phyloP scores from a whole-genome alignment of 2,797 vertebrate genomes.

The Enteromius treurensis region DNA sequence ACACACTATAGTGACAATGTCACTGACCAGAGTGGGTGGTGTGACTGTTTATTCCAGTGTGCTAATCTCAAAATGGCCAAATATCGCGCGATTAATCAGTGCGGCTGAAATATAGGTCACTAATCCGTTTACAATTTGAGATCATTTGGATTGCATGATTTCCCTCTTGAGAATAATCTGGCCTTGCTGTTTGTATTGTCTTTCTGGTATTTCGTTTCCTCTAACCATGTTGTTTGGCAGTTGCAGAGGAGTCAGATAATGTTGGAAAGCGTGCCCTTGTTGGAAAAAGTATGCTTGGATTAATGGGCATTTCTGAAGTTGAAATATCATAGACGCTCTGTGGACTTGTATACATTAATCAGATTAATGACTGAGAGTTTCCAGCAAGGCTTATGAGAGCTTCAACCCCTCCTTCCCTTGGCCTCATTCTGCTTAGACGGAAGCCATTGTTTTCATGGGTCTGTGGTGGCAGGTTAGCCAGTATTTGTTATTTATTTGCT shows the following conservation, averaged over 20 bases:
- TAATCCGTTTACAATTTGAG: slow-evolving; percentile 2
- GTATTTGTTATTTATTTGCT: slow-evolving; percentile 11
- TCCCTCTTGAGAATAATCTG: not conserved
- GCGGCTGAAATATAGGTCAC: not conserved
- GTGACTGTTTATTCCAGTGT: not conserved
- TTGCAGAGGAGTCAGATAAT: slow-evolving; percentile 3
- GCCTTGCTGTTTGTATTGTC: slow-evolving; percentile 5
- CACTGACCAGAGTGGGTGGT: not conserved
- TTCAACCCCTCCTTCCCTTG: slow-evolving; percentile 63
- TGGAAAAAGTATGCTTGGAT: slow-evolving; percentile 12
- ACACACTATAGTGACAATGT: not conserved
- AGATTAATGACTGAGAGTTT: slow-evolving; percentile 76
- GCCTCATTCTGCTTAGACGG: slow-evolving; percentile 50
- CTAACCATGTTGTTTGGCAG: not conserved
- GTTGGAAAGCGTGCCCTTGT: slow-evolving; percentile 22
- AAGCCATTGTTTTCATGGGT: slow-evolving; percentile 47
- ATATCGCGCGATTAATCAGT: not conserved
- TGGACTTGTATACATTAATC: slow-evolving; percentile 73
- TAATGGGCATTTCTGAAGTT: slow-evolving; percentile 1
- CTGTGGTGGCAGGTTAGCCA: slow-evolving; percentile 42
- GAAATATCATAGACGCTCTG: slow-evolving; percentile 39
- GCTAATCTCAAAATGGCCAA: slow-evolving; percentile 1
- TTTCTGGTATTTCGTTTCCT: slow-evolving; percentile 12
- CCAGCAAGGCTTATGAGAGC: slow-evolving; percentile 72
- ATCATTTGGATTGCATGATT: slow-evolving; percentile 8